phyloP scores from a whole-genome alignment of 37 sponge, comb jelly and placozoan species.

The Tethya wilhelma region DNA sequence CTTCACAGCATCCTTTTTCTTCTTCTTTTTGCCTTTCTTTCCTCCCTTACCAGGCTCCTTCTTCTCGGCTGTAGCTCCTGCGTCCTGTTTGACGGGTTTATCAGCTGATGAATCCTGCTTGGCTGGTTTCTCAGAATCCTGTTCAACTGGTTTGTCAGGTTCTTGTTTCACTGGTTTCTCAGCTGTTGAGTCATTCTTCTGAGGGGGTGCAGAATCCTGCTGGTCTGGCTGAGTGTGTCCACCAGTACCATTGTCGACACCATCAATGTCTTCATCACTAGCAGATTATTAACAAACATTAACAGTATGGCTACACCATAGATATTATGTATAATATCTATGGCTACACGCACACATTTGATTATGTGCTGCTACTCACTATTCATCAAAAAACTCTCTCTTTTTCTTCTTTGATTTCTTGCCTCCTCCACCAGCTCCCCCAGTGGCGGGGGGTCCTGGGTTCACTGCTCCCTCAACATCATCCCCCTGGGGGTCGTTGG shows the following conservation, averaged over 20 bases:
- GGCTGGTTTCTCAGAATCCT: neutral
- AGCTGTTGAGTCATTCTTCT: neutral
- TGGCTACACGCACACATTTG: neutral
- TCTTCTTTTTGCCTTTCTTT: slow-evolving; percentile 27
- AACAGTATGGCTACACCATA: too few relatives aligned
- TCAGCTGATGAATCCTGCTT: neutral
- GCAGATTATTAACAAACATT: too few relatives aligned
- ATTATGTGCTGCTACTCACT: neutral
- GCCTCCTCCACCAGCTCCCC: neutral
- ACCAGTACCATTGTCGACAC: neutral
- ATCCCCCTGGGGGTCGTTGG: neutral
- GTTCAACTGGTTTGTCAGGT: neutral
- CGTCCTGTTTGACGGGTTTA: slow-evolving; percentile 2
- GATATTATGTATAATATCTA: too few relatives aligned
- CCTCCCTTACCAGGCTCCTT: slow-evolving; percentile 8
- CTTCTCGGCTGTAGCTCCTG: neutral
- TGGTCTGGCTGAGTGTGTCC: too few relatives aligned
- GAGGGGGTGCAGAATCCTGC: neutral
- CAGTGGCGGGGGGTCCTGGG: neutral
- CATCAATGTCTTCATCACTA: neutral
- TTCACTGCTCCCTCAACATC: neutral
- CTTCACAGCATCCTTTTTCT: neutral
- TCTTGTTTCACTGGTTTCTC: neutral
- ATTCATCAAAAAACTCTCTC: slow-evolving; percentile 26
- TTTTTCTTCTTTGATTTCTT: slow-evolving; percentile 63